These are phyloP conservation scores for Hypena proboscidalis DNA, from an alignment of 2,888 invertebrate genomes.

Conservation along the genomic window DNA sequence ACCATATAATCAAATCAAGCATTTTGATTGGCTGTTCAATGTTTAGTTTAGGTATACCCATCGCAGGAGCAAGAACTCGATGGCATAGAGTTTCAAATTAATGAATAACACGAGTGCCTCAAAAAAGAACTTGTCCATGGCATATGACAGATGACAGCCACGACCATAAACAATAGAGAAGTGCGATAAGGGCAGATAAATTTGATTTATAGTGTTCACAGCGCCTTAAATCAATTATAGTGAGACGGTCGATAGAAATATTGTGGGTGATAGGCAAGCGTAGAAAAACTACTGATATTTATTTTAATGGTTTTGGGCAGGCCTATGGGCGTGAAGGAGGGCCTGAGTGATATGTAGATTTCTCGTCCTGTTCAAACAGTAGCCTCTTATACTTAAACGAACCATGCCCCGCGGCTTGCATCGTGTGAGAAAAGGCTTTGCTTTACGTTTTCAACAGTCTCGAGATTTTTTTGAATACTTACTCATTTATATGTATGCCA, in stretches of 20 bases:
- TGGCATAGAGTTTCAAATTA: no score
- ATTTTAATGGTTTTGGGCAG: constrained; percentile 5
- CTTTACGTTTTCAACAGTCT: no score
- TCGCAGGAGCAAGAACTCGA: no score
- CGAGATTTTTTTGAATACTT: no score
- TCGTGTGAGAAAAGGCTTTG: no score
- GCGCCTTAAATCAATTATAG: constrained; percentile 72
- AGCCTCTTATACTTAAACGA: not conserved
- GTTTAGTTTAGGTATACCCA: no score
- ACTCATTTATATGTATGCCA: no score
- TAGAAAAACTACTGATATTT: constrained; percentile 22
- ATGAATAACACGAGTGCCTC: constrained; percentile 26
- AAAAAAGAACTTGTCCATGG: constrained; percentile 45
- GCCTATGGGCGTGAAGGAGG: constrained; percentile 5
- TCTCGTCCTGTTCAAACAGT: constrained; percentile 1
- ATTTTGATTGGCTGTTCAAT: no score
- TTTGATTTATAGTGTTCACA: constrained; percentile 68
- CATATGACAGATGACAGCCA: constrained; percentile 67
- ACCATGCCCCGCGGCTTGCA: no score
- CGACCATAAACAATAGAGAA: constrained; percentile 72
- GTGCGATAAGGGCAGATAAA: constrained; percentile 69
- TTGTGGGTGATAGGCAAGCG: constrained; percentile 30
- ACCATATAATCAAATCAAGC: no score
- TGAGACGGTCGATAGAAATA: constrained; percentile 40
- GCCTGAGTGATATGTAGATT: constrained; percentile 1